Conservation (phyloP, 2,888 invertebrate species). For the Rutpela maculata region DNA sequence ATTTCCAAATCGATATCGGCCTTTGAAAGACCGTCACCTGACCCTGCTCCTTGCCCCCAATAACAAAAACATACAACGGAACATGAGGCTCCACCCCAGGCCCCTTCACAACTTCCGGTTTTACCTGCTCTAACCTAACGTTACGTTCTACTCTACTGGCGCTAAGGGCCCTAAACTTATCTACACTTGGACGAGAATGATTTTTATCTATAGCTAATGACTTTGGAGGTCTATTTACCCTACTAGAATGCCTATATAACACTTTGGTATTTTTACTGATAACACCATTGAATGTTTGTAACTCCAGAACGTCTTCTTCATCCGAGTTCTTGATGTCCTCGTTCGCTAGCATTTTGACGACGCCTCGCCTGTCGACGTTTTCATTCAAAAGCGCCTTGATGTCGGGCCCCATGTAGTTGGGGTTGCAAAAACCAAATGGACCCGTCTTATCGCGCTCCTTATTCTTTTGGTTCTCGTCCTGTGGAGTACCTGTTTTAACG, state of each 20-base stretch:
- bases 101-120: slow-evolving; percentile 38
- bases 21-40: slow-evolving; percentile 85
- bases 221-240: slow-evolving; percentile 73
- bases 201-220: slow-evolving; percentile 72
- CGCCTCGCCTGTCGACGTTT: slow-evolving; percentile 59
- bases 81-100: slow-evolving; percentile 73
- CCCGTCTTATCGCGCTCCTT: slow-evolving; percentile 68
- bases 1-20: slow-evolving; percentile 87
- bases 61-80: slow-evolving; percentile 80
- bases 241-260: slow-evolving; percentile 65
- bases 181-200: slow-evolving; percentile 36
- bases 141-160: slow-evolving; percentile 76
- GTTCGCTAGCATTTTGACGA: slow-evolving; percentile 55
- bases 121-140: slow-evolving; percentile 62
- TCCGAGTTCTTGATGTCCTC: slow-evolving; percentile 56
- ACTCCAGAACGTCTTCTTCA: slow-evolving; percentile 67
- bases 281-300: slow-evolving; percentile 68
- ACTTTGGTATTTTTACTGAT: slow-evolving; percentile 70
- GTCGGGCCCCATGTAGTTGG: slow-evolving; percentile 84
- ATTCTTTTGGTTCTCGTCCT: slow-evolving; percentile 68
- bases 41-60: slow-evolving; percentile 88
- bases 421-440: slow-evolving; percentile 84
- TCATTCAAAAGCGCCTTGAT: slow-evolving; percentile 71
- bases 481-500: slow-evolving; percentile 71
- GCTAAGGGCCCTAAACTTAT: slow-evolving; percentile 76